These are phyloP conservation scores for Characodon lateralis DNA, from an alignment of 2,797 vertebrate genomes.

Conservation along the genomic window DNA sequence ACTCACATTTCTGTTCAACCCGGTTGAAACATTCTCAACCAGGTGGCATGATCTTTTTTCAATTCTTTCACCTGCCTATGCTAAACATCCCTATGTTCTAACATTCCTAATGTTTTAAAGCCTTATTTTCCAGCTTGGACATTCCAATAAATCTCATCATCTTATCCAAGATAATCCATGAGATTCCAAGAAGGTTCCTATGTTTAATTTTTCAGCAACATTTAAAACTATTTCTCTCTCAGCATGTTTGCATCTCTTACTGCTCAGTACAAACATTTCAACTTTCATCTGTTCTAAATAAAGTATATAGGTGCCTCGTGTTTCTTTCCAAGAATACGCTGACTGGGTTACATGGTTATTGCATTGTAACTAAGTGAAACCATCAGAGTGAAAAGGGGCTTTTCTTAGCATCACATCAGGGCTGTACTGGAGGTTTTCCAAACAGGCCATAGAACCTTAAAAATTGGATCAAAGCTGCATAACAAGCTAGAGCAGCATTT, in stretches of 20 bases:
- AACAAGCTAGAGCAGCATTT: not conserved
- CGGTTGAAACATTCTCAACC: not conserved
- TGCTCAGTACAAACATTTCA: conserved; percentile 1
- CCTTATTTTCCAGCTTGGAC: not conserved
- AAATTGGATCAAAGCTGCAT: not conserved
- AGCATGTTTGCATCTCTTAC: not conserved
- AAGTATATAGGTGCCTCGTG: conserved; percentile 7
- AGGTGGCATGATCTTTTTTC: not conserved
- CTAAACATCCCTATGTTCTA: not conserved
- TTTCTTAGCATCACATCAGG: not conserved
- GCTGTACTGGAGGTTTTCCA: not conserved
- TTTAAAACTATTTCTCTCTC: not conserved
- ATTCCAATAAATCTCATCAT: not conserved
- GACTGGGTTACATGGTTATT: not conserved
- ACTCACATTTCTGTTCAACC: not conserved
- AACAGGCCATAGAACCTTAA: not conserved
- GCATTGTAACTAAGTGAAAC: conserved; percentile 1
- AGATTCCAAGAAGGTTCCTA: not conserved
- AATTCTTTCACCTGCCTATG: not conserved
- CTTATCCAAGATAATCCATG: not conserved
- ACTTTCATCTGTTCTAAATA: conserved; percentile 12
- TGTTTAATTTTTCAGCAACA: conserved; percentile 1
- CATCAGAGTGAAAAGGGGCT: not conserved
- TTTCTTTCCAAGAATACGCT: conserved; percentile 10
- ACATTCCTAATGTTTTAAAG: not conserved